A percentile compares a stretch with the other conserved stretches of the same genome.
These are phyloP conservation scores for Myrmophylax atrothorax DNA, from an alignment of 2,113 vertebrate genomes.

Conservation along the genomic window DNA sequence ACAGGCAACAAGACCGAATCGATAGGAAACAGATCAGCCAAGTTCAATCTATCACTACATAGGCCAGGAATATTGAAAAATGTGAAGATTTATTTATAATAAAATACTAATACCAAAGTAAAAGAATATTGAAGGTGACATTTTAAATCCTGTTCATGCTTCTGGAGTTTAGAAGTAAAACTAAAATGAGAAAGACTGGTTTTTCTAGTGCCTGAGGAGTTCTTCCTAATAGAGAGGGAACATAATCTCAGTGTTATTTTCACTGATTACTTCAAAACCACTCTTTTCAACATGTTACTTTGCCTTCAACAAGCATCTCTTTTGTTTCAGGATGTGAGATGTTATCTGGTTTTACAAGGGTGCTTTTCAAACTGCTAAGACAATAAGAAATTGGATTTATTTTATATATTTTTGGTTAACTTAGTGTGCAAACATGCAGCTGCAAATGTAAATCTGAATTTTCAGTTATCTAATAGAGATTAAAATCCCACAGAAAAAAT, in stretches of 20 bases:
- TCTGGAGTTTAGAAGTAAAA: neutral
- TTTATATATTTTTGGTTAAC: neutral
- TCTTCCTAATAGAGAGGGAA: neutral
- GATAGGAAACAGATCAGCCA: neutral
- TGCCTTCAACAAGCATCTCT: neutral
- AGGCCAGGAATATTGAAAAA: neutral
- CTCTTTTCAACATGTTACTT: neutral
- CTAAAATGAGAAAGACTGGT: neutral
- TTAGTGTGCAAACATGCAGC: neutral
- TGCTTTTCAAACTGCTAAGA: neutral
- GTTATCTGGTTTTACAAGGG: neutral
- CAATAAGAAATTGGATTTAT: neutral
- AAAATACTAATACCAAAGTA: neutral
- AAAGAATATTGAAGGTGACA: neutral
- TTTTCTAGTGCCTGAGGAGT: neutral
- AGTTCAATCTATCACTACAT: neutral
- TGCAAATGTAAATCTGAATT: neutral
- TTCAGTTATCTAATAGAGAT: neutral
- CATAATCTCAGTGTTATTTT: neutral
- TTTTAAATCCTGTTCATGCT: neutral
- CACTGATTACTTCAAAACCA: neutral
- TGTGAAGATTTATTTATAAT: neutral
- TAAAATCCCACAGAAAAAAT: neutral
- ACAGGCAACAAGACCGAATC: neutral
- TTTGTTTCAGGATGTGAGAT: neutral